Percentiles rank a stretch among this genome's conserved stretches.
These are phyloP conservation scores for Ferdinandea cuprea DNA, from an alignment of 2,888 invertebrate species.

Conservation along the genomic window DNA sequence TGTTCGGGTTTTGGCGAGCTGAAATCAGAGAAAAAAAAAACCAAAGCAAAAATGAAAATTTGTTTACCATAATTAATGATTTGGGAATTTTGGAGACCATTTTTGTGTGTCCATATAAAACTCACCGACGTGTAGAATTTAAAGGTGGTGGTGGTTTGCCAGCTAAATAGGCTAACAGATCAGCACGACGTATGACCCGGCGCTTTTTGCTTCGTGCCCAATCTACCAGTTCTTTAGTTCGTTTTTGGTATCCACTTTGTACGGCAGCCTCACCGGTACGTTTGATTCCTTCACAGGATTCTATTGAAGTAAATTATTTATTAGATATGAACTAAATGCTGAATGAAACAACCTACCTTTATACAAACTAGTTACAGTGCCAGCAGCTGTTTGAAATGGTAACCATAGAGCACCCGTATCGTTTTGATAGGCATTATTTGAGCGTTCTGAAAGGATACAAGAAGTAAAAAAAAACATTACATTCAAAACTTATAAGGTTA, in stretches of 20 bases:
- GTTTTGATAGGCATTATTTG: constrained; percentile 81
- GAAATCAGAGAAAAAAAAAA: neutral
- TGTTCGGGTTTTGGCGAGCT: constrained; percentile 82
- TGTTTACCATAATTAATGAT: no score
- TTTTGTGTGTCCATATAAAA: constrained; percentile 71
- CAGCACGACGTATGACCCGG: constrained; percentile 89
- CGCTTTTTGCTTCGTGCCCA: constrained; percentile 89
- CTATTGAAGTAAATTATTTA: constrained; percentile 81
- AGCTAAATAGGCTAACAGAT: constrained; percentile 89
- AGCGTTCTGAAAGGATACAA: constrained; percentile 84
- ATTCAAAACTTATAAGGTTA: neutral
- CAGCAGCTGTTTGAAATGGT: constrained; percentile 91
- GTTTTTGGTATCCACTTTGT: constrained; percentile 89
- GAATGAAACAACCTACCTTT: constrained; percentile 85
- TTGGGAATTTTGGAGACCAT: constrained; percentile 69
- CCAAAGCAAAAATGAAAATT: neutral
- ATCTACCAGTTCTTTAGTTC: constrained; percentile 89
- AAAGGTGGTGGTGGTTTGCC: constrained; percentile 87
- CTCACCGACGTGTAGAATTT: constrained; percentile 84
- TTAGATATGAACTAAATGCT: neutral
- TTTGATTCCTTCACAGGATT: constrained; percentile 88
- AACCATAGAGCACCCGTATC: constrained; percentile 88
- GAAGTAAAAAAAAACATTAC: neutral
- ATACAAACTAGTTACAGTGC: constrained; percentile 89
- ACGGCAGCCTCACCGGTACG: constrained; percentile 88